Evolutionary conservation across 1,140 invertebrate species (phyloP), one percentile per base, ranked within the genome.

Genomic region (Drosophila grimshawi): DNA sequence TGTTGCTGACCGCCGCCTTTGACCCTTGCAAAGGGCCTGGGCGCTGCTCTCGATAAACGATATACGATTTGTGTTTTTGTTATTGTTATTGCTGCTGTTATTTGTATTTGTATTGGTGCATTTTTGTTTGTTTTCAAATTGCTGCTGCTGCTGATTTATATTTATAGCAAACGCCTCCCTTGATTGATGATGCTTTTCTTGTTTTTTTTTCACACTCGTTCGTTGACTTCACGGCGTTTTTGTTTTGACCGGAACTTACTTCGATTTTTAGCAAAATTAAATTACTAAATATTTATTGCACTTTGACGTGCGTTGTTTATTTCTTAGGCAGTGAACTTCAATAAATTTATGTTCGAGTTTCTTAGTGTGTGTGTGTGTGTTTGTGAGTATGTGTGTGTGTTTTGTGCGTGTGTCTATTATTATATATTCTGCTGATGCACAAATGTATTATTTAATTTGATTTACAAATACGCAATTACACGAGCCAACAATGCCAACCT

Each of bases 41-140:
- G 60, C 60, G 29, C 32, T 45, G 10, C 37, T 64, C 29, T 33
- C 27, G 19, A 32, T 53, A 5, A 8, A 7, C 29, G n/a, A n/a
- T 51, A 49, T 61, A 51, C 29, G 59, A 51, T 70, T 63, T 70
- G 37, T 32, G 45, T 30, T 55, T 56, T 56, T 65, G 56, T 35
- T 52, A 10, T 65, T 75, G 63, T 69, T 53, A 69, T 60, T 76
- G 59, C 43, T 75, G 62, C 51, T 56, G 29, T 27, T 67, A 30
- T 49, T 76, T 35, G 19, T 64, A 62, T 69, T 81, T 78, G 19
- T 19, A 19, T 19, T 19, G 45, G 48, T 73, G 76, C 35, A 81
- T 89, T 85, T 78, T 85, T 78, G 80, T 81, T 88, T 85, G 80
- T 85, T 78, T 68, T 72, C 49, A 81, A 75, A 49, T 67, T 68